Percentiles rank a stretch among this genome's conserved stretches.
Evolutionary conservation across 1,140 invertebrate genomes (phyloP).

Genomic region (Episyrphus balteatus): DNA sequence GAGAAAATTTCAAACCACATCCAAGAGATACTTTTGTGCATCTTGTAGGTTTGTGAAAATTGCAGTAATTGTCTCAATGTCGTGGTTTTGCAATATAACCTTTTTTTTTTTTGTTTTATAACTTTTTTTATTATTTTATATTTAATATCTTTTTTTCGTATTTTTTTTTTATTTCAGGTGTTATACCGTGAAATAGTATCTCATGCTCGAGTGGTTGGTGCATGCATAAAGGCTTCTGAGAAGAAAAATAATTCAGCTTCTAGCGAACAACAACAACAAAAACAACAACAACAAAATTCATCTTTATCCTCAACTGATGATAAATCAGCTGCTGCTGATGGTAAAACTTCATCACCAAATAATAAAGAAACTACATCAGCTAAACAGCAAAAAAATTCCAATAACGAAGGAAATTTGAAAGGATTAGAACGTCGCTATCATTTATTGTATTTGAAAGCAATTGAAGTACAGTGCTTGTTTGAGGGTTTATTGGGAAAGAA

Average conservation of each 20-base stretch:
- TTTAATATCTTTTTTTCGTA: too few species aligned
- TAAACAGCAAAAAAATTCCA: conserved; percentile 12
- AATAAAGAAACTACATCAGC: conserved; percentile 14
- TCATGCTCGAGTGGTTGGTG: conserved; percentile 57
- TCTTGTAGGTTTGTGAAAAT: too few species aligned
- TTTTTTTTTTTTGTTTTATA: too few species aligned
- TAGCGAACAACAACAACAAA: conserved; percentile 19
- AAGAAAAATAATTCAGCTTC: conserved; percentile 13
- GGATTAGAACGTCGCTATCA: conserved; percentile 78
- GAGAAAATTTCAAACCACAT: too few species aligned
- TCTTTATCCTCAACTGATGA: conserved; percentile 25
- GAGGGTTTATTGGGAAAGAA: conserved; percentile 46
- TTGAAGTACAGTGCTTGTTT: conserved; percentile 81
- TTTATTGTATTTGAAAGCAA: conserved; percentile 68
- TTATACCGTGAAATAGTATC: conserved; percentile 63
- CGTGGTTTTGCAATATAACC: too few species aligned
- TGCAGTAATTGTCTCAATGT: too few species aligned
- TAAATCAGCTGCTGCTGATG: conserved; percentile 14
- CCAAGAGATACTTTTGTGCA: too few species aligned
- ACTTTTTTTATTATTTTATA: too few species aligned
- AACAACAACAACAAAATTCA: conserved; percentile 14
- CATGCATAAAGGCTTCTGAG: conserved; percentile 40
- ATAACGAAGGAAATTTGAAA: conserved; percentile 34
- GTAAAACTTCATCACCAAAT: conserved; percentile 29
- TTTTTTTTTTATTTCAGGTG: conserved; percentile 41